These are phyloP conservation scores for Sipha flava DNA, from an alignment of 1,140 invertebrate genomes.

Conservation along the genomic window DNA sequence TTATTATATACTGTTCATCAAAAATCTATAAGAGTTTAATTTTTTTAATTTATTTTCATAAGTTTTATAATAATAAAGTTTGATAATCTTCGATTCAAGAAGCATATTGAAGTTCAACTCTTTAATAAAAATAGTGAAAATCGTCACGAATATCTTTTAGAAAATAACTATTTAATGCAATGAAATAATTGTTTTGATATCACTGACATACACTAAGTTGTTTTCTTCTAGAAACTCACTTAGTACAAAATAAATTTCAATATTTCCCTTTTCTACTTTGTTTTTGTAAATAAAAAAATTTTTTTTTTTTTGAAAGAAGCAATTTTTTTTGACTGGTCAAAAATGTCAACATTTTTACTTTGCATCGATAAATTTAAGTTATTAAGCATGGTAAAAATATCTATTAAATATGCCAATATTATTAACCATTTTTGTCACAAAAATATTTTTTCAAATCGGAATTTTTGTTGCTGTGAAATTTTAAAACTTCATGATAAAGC, in stretches of 20 bases:
- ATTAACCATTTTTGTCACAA: background rate
- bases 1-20: background rate
- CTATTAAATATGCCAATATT: background rate
- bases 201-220: too few relatives aligned
- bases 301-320: too few relatives aligned
- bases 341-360: constrained; percentile 30
- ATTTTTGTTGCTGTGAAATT: background rate
- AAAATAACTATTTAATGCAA: background rate
- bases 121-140: background rate
- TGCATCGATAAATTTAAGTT: background rate
- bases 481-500: constrained; percentile 39
- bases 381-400: constrained; percentile 12
- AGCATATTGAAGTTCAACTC: background rate
- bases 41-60: background rate
- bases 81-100: background rate
- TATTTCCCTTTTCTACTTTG: too few relatives aligned
- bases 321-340: constrained; percentile 29
- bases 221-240: too few relatives aligned
- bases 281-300: too few relatives aligned
- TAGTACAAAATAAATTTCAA: too few relatives aligned
- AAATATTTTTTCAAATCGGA: background rate
- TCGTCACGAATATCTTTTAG: background rate
- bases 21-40: background rate
- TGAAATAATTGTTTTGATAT: too few relatives aligned
- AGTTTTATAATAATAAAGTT: background rate